Evolutionary conservation across 1,140 invertebrate genomes (phyloP), one percentile per base, ranked within the genome.

Genomic region (Acromyrmex heyeri): DNA sequence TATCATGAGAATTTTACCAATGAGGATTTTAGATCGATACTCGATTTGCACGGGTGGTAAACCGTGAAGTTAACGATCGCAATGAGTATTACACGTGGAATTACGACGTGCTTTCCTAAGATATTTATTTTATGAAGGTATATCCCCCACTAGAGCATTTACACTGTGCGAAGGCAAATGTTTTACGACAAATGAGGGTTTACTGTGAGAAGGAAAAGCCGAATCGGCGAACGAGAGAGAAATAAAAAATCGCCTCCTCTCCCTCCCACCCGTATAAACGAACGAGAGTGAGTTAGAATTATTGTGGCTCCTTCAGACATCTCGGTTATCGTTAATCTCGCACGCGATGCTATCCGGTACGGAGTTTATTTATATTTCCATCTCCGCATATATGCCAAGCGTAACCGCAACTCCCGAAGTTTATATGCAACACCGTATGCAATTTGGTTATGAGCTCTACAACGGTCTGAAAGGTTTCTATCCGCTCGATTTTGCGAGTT

Each of bases 111-210:
- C 86, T 92, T 87, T n/a, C 85, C 30, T 34, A 34, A 85, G 87
- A 90, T 89, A 90, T 91, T 91, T 91, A 89, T 90, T 89, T 88
- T 91, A 90, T 88, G 88, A 87, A 91, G 87, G 67, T 77, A 73
- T 34, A 57, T n/a, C 53, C 18, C 55, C 3, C 62, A 27, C 50
- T 30, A 34, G 57, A 34, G 65, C 69, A 30, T 38, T 55, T 48
- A 55, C 30, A 76, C n/a, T n/a, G 21, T 27, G 38, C 50, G 53
- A 21, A 67, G 77, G 82, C 85, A 83, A 87, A 88, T 87, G 81
- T 89, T 92, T 91, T 90, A 91, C 59, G 90, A 88, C 81, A 69
- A 91, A 90, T 70, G 65, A 77, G 81, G 86, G 73, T 90, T 91
- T 91, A 90, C 85, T 64, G 83, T 48, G 64, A 70, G 7, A 76